Evolutionary conservation across 2,888 invertebrate genomes (phyloP).

Genomic region (Trichopoda pennipes): DNA sequence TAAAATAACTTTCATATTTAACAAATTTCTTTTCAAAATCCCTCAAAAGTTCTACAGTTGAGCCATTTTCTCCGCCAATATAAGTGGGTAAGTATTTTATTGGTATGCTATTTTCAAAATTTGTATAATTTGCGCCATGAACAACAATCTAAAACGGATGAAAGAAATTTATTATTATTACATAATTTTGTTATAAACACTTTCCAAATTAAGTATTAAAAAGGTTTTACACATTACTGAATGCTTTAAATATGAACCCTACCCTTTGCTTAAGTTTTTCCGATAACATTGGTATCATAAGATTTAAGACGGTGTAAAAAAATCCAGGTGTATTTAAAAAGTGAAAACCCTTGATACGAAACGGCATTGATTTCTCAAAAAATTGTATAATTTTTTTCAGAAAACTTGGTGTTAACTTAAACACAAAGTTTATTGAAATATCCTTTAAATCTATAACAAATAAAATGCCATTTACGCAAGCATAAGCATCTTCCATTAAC

Average conservation of each 20-base stretch:
- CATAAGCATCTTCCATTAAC: slow-evolving; percentile 82
- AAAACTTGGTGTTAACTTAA: slow-evolving; percentile 83
- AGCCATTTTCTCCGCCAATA: slow-evolving; percentile 83
- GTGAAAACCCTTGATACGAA: slow-evolving; percentile 83
- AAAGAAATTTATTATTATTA: not conserved
- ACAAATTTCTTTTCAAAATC: slow-evolving; percentile 71
- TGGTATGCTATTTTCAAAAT: slow-evolving; percentile 82
- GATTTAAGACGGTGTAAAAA: slow-evolving; percentile 83
- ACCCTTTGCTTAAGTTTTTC: slow-evolving; percentile 84
- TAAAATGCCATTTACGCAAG: slow-evolving; percentile 82
- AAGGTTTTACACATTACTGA: too few species aligned
- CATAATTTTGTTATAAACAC: too few species aligned
- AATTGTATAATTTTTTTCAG: slow-evolving; percentile 83
- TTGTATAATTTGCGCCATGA: slow-evolving; percentile 82
- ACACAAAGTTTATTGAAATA: slow-evolving; percentile 83
- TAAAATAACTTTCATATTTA: slow-evolving; percentile 73
- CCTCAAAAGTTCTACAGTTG: slow-evolving; percentile 71
- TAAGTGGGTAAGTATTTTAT: slow-evolving; percentile 84
- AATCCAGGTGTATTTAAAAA: slow-evolving; percentile 83
- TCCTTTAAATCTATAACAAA: slow-evolving; percentile 83
- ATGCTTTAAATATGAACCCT: slow-evolving; percentile 73
- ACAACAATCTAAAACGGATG: slow-evolving; percentile 81
- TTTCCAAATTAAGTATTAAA: too few species aligned
- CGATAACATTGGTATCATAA: slow-evolving; percentile 83
- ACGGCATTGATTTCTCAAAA: slow-evolving; percentile 83